A percentile compares a stretch with the other conserved stretches of the same genome.
Conservation (phyloP, 2,797 vertebrate species). For the Varecia variegata region DNA sequence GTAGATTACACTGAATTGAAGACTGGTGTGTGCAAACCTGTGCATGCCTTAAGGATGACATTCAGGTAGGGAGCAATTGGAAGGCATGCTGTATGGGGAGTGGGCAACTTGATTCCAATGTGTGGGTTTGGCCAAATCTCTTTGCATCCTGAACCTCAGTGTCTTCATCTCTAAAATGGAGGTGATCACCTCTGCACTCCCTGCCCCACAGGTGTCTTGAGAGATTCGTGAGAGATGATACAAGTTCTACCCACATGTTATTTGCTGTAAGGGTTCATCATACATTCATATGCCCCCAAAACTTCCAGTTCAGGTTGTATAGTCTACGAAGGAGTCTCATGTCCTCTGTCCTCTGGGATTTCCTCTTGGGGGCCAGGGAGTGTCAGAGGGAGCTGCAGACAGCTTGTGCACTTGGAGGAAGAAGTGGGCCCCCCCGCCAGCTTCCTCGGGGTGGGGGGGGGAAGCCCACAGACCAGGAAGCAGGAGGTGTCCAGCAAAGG, state of each 20-base stretch:
- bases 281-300: not conserved
- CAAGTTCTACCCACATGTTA: not conserved
- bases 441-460: not conserved
- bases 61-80: not conserved
- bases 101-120: not conserved
- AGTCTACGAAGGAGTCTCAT: not conserved
- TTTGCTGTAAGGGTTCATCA: not conserved
- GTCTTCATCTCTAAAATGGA: not conserved
- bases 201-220: not conserved
- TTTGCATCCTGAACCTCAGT: not conserved
- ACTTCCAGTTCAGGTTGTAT: not conserved
- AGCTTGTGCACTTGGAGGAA: not conserved
- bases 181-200: not conserved
- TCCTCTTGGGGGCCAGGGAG: not conserved
- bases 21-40: fast-evolving
- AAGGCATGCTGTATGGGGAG: not conserved
- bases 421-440: not conserved
- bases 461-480: not conserved
- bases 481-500: not conserved
- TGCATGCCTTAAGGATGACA: not conserved
- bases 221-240: not conserved
- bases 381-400: not conserved
- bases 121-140: not conserved
- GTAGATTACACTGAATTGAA: not conserved
- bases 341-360: not conserved